Base-by-base conservation (phyloP, 1,140 invertebrate genomes). In the Drepana arcuata region DNA sequence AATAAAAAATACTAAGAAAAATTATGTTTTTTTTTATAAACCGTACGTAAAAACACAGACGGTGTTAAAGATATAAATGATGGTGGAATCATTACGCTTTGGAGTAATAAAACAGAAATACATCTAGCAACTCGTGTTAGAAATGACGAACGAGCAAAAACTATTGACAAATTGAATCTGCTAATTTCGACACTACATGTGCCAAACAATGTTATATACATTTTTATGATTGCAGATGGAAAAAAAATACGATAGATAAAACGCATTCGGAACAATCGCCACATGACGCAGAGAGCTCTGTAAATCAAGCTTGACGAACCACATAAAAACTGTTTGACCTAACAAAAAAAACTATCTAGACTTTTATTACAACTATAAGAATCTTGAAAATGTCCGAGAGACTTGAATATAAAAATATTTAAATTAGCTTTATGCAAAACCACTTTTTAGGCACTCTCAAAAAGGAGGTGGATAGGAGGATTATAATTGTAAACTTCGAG, bases 111-210 rank as follows among this genome's bases (percentile, higher is more conserved):
- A 68, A 58, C 43, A 55, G 46, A 66, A 40, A 56, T 68, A 65
- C 57, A 52, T 16, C 40, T 28, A 33, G 32, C 34, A 41, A 48
- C 40, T 39, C 41, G 58, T 51, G 54, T 40, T 57, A 46, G 54
- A 51, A 56, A 66, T 43, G 40, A 46, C 31, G 55, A 62, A 29
- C 34, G 35, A 32, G 48, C 63, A 71, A 78, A 75, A 78, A 74
- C 48, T 50, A 37, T 54, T 67, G 68, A 74, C 54, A 70, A 74
- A 78, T 71, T 72, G 56, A 69, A 68, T 65, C 39, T 43, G 52
- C 54, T 63, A 61, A 67, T 63, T 64, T 48, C 44, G 47, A 65
- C 54, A 46, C 39, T 26, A 34, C 31, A 35, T 26, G 41, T 45
- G 35, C 34, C 33, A 33, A 45, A 48, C 35, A 46, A 45, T 40